A percentile compares a stretch with the other conserved stretches of the same genome.
Evolutionary conservation across 1,140 invertebrate species (phyloP).

Genomic region (Drosophila ohnishii): DNA sequence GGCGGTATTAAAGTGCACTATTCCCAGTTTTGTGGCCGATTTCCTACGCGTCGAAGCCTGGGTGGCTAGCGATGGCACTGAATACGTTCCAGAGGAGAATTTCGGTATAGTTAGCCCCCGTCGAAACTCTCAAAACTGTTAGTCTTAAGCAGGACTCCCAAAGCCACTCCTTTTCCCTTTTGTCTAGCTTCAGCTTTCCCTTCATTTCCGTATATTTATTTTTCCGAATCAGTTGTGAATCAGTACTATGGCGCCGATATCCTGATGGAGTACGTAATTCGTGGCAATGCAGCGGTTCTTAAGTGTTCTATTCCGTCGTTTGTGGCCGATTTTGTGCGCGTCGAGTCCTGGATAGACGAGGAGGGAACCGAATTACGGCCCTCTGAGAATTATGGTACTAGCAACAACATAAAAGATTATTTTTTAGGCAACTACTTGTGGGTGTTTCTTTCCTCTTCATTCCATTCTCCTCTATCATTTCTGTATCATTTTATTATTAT

Average conservation of each 20-base stretch:
- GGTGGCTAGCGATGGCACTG: slow-evolving; percentile 90
- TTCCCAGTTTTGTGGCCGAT: slow-evolving; percentile 95
- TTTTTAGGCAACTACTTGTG: slow-evolving; percentile 20
- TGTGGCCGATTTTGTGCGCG: slow-evolving; percentile 88
- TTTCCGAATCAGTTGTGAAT: slow-evolving; percentile 87
- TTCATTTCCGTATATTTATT: slow-evolving; percentile 9
- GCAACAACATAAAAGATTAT: neutral
- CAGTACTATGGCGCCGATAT: slow-evolving; percentile 92
- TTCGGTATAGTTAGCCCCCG: slow-evolving; percentile 62
- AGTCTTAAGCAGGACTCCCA: slow-evolving; percentile 47
- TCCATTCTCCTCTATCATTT: slow-evolving; percentile 29
- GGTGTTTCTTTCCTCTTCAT: slow-evolving; percentile 17
- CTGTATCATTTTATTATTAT: slow-evolving; percentile 18
- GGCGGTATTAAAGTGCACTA: slow-evolving; percentile 95
- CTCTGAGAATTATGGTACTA: slow-evolving; percentile 84
- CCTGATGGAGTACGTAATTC: slow-evolving; percentile 88
- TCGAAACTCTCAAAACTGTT: neutral
- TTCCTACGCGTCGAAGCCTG: slow-evolving; percentile 95
- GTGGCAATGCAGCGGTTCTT: slow-evolving; percentile 87
- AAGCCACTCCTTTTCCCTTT: slow-evolving; percentile 3
- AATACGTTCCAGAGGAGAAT: slow-evolving; percentile 84
- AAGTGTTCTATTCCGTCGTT: slow-evolving; percentile 88
- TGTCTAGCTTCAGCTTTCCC: slow-evolving; percentile 11
- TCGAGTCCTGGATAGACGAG: slow-evolving; percentile 87
- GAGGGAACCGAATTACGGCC: slow-evolving; percentile 83